phyloP scores from a whole-genome alignment of 1,140 invertebrate species.

The Phthorimaea operculella region DNA sequence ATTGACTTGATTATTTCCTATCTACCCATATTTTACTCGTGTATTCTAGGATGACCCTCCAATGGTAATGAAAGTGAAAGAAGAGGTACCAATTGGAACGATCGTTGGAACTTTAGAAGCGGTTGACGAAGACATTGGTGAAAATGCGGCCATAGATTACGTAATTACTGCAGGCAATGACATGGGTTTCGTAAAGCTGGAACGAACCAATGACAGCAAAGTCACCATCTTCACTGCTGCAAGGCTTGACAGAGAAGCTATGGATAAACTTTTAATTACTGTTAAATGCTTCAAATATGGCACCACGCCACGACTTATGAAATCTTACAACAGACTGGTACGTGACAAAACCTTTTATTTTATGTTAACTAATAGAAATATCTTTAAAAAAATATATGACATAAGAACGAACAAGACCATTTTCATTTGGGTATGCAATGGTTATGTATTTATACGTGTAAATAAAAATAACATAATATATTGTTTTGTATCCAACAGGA shows the following conservation, averaged over 20 bases:
- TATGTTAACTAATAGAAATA: not conserved
- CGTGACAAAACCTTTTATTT: constrained; percentile 12
- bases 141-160: constrained; percentile 82
- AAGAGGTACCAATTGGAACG: constrained; percentile 74
- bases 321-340: constrained; percentile 72
- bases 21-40: no score
- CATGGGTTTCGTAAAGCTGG: constrained; percentile 72
- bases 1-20: no score
- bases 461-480: no score
- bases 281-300: constrained; percentile 77
- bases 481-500: constrained; percentile 64
- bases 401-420: no score
- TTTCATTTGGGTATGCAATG: no score
- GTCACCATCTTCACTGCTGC: constrained; percentile 72
- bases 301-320: constrained; percentile 51
- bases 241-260: constrained; percentile 75
- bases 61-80: constrained; percentile 71
- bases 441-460: no score
- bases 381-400: no score
- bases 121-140: constrained; percentile 78
- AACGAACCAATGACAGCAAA: constrained; percentile 73
- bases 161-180: constrained; percentile 81
- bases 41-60: constrained; percentile 72
- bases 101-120: constrained; percentile 76
- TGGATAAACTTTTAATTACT: constrained; percentile 72